Conservation (phyloP, 2,113 vertebrate species). For the Dendrocopos noguchii region DNA sequence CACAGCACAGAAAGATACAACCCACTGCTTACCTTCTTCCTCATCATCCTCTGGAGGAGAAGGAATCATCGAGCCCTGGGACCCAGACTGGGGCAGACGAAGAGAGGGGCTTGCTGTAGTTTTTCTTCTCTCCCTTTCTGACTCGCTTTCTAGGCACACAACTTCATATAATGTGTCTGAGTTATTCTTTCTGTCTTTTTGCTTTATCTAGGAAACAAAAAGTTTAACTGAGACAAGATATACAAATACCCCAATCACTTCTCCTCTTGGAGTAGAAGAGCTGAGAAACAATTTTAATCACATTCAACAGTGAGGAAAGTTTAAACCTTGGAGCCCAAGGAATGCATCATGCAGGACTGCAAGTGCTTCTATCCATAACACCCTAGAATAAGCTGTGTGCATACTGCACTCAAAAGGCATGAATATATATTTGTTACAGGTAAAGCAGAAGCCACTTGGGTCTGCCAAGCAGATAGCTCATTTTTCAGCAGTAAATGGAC, state of each 20-base stretch:
- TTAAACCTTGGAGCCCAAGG: neutral
- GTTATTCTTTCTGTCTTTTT: constrained; percentile 93
- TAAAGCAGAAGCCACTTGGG: fast-evolving
- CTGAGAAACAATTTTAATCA: neutral
- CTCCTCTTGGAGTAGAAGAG: neutral
- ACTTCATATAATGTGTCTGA: constrained; percentile 94
- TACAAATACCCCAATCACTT: neutral
- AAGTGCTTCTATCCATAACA: neutral
- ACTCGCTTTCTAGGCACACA: constrained; percentile 93
- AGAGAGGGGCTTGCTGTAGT: constrained; percentile 91
- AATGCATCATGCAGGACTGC: neutral
- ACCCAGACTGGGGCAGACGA: constrained; percentile 80
- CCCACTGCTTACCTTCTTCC: constrained; percentile 87
- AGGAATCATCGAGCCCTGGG: constrained; percentile 86
- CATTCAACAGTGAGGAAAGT: fast-evolving
- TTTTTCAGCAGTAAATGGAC: neutral
- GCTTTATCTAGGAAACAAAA: constrained; percentile 81
- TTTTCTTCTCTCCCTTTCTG: constrained; percentile 91
- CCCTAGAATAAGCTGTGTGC: neutral
- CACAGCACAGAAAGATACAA: neutral
- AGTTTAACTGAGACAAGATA: neutral
- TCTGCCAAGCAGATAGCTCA: neutral
- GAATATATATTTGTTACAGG: fast-evolving
- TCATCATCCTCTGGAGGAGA: constrained; percentile 98
- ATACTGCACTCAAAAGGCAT: neutral